A percentile compares a stretch with the other conserved stretches of the same genome.
These are phyloP conservation scores for Catalaphyllia jardinei DNA, from an alignment of 64 coral and sea anemone genomes.

Conservation along the genomic window DNA sequence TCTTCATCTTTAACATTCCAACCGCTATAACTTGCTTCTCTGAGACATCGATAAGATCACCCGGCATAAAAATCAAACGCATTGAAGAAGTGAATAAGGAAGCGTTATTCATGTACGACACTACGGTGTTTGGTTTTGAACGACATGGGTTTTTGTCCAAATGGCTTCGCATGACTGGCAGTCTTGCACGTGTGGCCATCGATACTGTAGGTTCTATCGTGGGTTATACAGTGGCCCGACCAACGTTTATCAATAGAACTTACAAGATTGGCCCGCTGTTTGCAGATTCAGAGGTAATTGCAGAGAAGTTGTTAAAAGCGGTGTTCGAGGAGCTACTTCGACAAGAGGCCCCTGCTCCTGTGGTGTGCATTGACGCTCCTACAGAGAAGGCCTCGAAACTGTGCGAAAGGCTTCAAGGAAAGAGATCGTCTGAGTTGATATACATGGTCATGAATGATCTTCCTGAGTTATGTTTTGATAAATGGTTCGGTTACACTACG, in stretches of 20 bases:
- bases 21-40: neutral
- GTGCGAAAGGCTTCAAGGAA: neutral
- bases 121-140: constrained; percentile 30
- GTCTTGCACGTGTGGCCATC: constrained; percentile 31
- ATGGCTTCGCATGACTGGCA: constrained; percentile 8
- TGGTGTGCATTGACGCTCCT: neutral
- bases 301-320: constrained; percentile 27
- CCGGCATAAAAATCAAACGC: neutral
- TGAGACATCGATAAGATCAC: neutral
- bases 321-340: constrained; percentile 25
- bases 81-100: neutral
- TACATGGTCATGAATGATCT: neutral
- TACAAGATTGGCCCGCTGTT: constrained; percentile 44
- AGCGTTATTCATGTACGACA: no score
- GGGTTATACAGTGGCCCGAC: constrained; percentile 8
- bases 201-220: constrained; percentile 2
- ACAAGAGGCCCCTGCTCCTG: neutral
- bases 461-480: neutral
- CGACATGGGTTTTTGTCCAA: constrained; percentile 25
- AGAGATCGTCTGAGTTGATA: neutral
- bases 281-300: constrained; percentile 33
- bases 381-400: neutral
- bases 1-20: neutral
- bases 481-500: neutral
- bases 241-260: constrained; percentile 5